These are phyloP conservation scores for Prionchulus punctatus DNA, from an alignment of 2,888 invertebrate genomes.

Conservation along the genomic window DNA sequence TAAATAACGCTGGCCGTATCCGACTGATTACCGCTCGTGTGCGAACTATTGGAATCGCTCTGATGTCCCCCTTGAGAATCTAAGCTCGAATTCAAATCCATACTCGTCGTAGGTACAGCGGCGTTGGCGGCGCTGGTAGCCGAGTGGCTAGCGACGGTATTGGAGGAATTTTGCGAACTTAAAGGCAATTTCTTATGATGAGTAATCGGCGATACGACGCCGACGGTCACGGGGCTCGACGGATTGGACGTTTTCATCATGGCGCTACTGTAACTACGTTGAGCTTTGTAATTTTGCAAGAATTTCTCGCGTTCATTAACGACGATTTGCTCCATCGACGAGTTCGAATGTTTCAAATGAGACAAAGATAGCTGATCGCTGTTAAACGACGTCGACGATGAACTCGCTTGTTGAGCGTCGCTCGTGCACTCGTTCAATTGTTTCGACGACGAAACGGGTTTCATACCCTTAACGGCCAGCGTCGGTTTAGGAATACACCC, in stretches of 20 bases:
- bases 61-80: slow-evolving; percentile 14
- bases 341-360: too few relatives aligned
- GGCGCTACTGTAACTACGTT: not conserved
- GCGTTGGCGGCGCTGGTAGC: too few relatives aligned
- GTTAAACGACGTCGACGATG: not conserved
- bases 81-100: slow-evolving; percentile 1
- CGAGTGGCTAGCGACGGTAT: too few relatives aligned
- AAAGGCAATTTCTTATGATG: slow-evolving; percentile 16
- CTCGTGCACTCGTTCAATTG: too few relatives aligned
- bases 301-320: too few relatives aligned
- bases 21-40: slow-evolving; percentile 41
- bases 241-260: not conserved
- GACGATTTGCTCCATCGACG: too few relatives aligned
- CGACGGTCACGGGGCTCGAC: slow-evolving; percentile 20
- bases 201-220: slow-evolving; percentile 62
- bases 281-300: not conserved
- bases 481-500: slow-evolving; percentile 66
- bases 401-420: not conserved
- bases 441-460: not conserved
- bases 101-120: not conserved
- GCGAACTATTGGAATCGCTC: slow-evolving; percentile 42
- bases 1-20: slow-evolving; percentile 14
- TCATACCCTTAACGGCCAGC: slow-evolving; percentile 74
- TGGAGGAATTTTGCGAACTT: too few relatives aligned
- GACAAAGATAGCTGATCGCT: too few relatives aligned